These are phyloP conservation scores for Coelogynopora nodosa DNA, from an alignment of 2,888 invertebrate genomes.

Conservation along the genomic window DNA sequence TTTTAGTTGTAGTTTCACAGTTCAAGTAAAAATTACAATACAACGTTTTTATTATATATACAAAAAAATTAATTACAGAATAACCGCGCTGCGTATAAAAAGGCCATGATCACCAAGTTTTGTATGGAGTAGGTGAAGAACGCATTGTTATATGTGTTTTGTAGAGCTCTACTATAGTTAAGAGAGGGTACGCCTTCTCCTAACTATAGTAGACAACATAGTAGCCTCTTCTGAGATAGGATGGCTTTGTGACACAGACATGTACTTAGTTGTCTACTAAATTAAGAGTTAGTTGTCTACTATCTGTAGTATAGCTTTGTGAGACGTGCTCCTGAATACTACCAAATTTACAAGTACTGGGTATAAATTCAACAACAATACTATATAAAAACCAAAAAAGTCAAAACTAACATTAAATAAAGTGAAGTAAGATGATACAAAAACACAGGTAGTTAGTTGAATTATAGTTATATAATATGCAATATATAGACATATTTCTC, in stretches of 20 bases:
- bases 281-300: slow-evolving; percentile 26
- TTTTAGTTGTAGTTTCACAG: slow-evolving; percentile 24
- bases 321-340: background rate
- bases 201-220: slow-evolving; percentile 31
- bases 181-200: background rate
- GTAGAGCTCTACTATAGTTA: slow-evolving; percentile 15
- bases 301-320: slow-evolving; percentile 28
- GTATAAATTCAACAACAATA: too few relatives aligned
- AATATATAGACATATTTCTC: too few relatives aligned
- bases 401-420: too few relatives aligned
- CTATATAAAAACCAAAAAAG: too few relatives aligned
- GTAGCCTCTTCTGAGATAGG: slow-evolving; percentile 14
- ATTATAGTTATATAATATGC: too few relatives aligned
- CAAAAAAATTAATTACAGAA: too few relatives aligned
- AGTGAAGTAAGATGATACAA: too few relatives aligned
- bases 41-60: slow-evolving; percentile 12
- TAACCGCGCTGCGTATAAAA: slow-evolving; percentile 22
- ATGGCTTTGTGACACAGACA: slow-evolving; percentile 27
- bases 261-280: slow-evolving; percentile 31
- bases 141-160: slow-evolving; percentile 13
- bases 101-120: slow-evolving; percentile 18
- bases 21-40: slow-evolving; percentile 13
- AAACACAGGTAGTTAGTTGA: too few relatives aligned
- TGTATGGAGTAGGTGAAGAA: slow-evolving; percentile 4
- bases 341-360: too few relatives aligned